These are phyloP conservation scores for Thelaira solivaga DNA, from an alignment of 2,888 invertebrate species.

Conservation along the genomic window DNA sequence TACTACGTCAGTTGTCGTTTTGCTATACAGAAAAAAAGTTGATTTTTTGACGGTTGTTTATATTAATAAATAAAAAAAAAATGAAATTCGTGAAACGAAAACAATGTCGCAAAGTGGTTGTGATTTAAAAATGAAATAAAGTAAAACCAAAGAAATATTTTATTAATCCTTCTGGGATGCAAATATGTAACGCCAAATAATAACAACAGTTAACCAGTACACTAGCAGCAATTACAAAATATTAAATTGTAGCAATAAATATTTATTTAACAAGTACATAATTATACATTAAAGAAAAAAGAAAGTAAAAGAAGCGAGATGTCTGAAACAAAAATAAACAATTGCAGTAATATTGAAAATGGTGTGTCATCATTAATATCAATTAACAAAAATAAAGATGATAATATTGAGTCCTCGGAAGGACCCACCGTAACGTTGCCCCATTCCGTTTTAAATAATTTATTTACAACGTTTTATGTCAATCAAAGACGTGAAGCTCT, in stretches of 20 bases:
- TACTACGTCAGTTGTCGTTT: constrained; percentile 4
- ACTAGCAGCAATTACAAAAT: constrained; percentile 12
- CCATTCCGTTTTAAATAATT: constrained; percentile 82
- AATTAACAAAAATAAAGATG: constrained; percentile 42
- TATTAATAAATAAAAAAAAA: no score
- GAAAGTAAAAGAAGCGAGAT: constrained; percentile 9
- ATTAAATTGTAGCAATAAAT: not conserved
- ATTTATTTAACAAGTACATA: not conserved
- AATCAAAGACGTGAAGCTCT: constrained; percentile 85
- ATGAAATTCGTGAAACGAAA: constrained; percentile 15
- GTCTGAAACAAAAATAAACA: constrained; percentile 55
- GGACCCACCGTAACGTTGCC: constrained; percentile 73
- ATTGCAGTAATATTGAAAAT: constrained; percentile 60
- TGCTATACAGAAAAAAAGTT: constrained; percentile 11
- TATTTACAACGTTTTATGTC: constrained; percentile 85
- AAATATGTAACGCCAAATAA: constrained; percentile 24
- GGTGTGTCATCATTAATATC: constrained; percentile 49
- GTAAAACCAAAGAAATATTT: not conserved
- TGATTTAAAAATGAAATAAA: constrained; percentile 35
- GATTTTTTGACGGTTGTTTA: no score
- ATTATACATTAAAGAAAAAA: no score
- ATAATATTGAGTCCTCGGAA: constrained; percentile 41
- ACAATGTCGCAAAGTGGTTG: constrained; percentile 49
- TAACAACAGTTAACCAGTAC: constrained; percentile 16
- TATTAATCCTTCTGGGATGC: not conserved